These are phyloP conservation scores for Lithophane ornitopus DNA, from an alignment of 2,888 invertebrate genomes.

Conservation along the genomic window DNA sequence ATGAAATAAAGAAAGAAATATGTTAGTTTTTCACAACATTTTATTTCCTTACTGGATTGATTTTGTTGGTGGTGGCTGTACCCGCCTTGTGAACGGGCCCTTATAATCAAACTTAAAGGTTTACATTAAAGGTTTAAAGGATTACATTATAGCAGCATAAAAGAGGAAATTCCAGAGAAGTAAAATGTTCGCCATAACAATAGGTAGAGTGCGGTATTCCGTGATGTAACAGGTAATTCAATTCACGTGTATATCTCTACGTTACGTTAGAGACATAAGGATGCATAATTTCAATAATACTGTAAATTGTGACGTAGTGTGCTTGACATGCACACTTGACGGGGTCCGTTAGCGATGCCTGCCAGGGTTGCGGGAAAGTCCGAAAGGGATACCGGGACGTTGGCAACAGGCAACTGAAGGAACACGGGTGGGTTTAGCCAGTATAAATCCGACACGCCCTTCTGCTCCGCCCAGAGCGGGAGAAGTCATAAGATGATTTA, in stretches of 20 bases:
- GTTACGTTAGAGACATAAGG: slow-evolving; percentile 6
- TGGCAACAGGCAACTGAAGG: too few relatives aligned
- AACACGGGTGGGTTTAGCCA: too few relatives aligned
- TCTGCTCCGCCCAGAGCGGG: too few relatives aligned
- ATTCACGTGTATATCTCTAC: slow-evolving; percentile 2
- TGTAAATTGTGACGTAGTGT: slow-evolving; percentile 13
- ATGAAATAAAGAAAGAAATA: too few relatives aligned
- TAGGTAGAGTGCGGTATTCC: neutral
- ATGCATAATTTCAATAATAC: slow-evolving; percentile 25
- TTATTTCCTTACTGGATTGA: neutral
- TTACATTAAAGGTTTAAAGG: neutral
- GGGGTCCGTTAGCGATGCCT: too few relatives aligned
- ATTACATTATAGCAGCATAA: too few relatives aligned
- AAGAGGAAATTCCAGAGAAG: neutral
- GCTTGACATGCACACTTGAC: too few relatives aligned
- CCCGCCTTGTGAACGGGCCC: too few relatives aligned
- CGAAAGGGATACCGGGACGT: too few relatives aligned
- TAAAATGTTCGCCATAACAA: neutral
- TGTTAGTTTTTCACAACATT: neutral
- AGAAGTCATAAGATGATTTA: too few relatives aligned
- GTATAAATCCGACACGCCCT: too few relatives aligned
- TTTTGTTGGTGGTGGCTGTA: neutral
- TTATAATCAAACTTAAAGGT: neutral
- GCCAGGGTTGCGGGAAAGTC: too few relatives aligned
- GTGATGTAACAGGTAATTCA: neutral